A percentile compares a stretch with the other conserved stretches of the same genome.
Conservation (phyloP, 2,113 vertebrate genomes). For the Xenopus laevis region DNA sequence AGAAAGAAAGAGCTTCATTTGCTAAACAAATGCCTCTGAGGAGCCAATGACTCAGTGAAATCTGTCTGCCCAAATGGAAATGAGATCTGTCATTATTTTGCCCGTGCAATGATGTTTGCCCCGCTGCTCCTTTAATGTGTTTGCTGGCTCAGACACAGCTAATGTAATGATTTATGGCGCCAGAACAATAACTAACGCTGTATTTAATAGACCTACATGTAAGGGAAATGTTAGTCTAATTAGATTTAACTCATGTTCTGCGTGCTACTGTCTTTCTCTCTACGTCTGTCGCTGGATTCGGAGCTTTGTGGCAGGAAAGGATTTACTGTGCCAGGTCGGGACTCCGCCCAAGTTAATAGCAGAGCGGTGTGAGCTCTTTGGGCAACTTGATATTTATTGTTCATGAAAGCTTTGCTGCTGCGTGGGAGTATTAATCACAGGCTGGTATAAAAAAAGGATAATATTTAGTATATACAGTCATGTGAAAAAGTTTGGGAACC, state of each 20-base stretch:
- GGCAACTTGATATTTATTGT: conserved; percentile 8
- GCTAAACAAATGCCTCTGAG: too few relatives aligned
- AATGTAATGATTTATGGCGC: conserved; percentile 18
- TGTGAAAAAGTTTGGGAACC: too few relatives aligned
- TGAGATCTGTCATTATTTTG: too few relatives aligned
- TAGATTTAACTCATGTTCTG: conserved; percentile 30
- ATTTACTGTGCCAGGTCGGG: conserved; percentile 11
- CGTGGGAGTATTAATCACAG: background rate
- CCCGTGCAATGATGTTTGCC: too few relatives aligned
- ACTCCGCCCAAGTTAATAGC: background rate
- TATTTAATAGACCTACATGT: conserved; percentile 3
- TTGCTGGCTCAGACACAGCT: background rate
- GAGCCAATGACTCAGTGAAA: too few relatives aligned
- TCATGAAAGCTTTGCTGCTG: background rate
- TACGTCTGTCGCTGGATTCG: background rate
- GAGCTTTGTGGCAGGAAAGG: conserved; percentile 10
- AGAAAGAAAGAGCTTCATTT: too few relatives aligned
- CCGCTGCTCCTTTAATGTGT: background rate
- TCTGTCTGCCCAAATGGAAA: too few relatives aligned
- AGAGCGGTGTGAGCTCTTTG: background rate
- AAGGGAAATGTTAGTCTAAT: conserved; percentile 27
- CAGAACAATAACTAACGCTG: background rate
- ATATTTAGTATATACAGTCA: too few relatives aligned
- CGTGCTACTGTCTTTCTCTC: conserved; percentile 6
- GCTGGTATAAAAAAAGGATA: background rate